These are phyloP conservation scores for Drosophila prolongata DNA, from an alignment of 2,888 invertebrate species.

Conservation along the genomic window DNA sequence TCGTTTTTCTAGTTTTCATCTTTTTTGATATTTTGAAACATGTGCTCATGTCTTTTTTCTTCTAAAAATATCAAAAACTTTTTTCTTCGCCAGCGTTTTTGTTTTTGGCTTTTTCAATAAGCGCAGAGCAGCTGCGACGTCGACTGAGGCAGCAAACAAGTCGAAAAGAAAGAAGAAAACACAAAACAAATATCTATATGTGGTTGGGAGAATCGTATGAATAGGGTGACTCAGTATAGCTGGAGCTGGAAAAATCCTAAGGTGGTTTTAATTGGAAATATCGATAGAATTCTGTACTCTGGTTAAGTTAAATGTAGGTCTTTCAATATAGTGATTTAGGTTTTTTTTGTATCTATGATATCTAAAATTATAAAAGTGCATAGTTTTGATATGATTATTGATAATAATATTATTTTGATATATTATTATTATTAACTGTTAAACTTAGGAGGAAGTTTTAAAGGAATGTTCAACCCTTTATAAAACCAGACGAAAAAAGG, in stretches of 20 bases:
- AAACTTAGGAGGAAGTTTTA: no score
- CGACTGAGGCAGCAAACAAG: conserved; percentile 38
- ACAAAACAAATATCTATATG: conserved; percentile 41
- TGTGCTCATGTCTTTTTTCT: conserved; percentile 59
- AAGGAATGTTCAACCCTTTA: no score
- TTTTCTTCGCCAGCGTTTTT: conserved; percentile 27
- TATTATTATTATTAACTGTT: no score
- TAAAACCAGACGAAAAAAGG: no score
- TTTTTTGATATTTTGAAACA: conserved; percentile 76
- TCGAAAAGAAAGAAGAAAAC: conserved; percentile 48
- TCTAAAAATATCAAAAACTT: conserved; percentile 64
- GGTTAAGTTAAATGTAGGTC: no score
- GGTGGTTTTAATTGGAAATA: no score
- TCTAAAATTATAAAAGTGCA: no score
- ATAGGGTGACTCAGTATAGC: conserved; percentile 30
- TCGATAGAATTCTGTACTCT: no score
- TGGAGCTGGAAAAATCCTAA: conserved; percentile 12
- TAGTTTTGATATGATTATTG: no score
- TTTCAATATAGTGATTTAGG: no score
- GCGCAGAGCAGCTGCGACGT: conserved; percentile 36
- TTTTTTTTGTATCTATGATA: no score
- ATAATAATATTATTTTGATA: no score
- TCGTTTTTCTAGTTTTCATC: conserved; percentile 38
- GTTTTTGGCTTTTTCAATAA: conserved; percentile 40
- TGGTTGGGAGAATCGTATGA: conserved; percentile 19